Conservation (phyloP, 2,888 invertebrate genomes). For the Heteromyza rotundicornis region DNA sequence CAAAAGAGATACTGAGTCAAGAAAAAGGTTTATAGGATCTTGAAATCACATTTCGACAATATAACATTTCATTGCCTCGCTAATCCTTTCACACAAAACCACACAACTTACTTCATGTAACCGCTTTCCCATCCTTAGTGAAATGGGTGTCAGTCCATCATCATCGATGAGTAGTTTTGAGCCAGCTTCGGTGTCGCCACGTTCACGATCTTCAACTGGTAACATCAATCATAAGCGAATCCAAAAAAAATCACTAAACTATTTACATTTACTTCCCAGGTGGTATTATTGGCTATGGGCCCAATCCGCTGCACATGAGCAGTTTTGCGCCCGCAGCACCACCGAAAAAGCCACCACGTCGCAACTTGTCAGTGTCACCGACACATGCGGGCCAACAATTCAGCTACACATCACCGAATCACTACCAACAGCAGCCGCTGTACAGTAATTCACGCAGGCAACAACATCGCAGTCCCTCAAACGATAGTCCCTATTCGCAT, state of each 20-base stretch:
- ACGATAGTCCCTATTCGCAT: conserved; percentile 51
- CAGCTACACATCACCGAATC: conserved; percentile 48
- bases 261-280: conserved; percentile 34
- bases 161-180: conserved; percentile 60
- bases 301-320: conserved; percentile 41
- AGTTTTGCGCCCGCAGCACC: conserved; percentile 70
- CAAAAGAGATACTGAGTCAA: no score
- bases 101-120: no score
- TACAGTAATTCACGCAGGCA: conserved; percentile 10
- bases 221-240: conserved; percentile 20
- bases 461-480: conserved; percentile 39
- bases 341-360: conserved; percentile 87
- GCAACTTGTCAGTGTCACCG: conserved; percentile 85
- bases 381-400: conserved; percentile 68
- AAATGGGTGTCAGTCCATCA: conserved; percentile 57
- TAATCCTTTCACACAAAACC: no score
- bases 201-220: conserved; percentile 51
- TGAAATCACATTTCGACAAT: no score
- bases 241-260: conserved; percentile 13
- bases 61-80: no score
- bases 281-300: conserved; percentile 37
- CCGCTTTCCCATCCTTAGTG: no score
- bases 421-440: conserved; percentile 36
- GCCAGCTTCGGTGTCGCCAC: conserved; percentile 54
- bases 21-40: no score